phyloP scores from a whole-genome alignment of 2,888 invertebrate genomes.

The Heliothis peltigera region DNA sequence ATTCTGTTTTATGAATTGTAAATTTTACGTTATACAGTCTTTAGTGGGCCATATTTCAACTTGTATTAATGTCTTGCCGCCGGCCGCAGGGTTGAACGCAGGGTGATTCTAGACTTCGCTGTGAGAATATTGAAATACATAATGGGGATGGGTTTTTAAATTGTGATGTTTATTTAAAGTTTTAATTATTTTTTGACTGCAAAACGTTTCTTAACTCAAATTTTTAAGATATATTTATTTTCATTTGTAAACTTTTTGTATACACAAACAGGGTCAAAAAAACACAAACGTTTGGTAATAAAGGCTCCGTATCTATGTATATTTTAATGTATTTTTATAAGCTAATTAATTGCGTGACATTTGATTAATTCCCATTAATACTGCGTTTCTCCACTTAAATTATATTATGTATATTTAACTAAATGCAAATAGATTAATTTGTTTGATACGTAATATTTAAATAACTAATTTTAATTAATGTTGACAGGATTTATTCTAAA shows the following conservation, averaged over 20 bases:
- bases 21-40: constrained; percentile 88
- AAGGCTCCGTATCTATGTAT: neutral
- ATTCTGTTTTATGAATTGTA: constrained; percentile 89
- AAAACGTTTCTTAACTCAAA: too few species aligned
- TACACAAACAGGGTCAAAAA: neutral
- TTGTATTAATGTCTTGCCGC: constrained; percentile 81
- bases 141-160: constrained; percentile 3
- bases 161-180: neutral
- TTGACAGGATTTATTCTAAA: constrained; percentile 39
- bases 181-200: too few species aligned
- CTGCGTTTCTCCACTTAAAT: constrained; percentile 6
- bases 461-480: constrained; percentile 50
- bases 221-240: too few species aligned
- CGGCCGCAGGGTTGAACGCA: constrained; percentile 75
- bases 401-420: constrained; percentile 24
- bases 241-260: too few species aligned
- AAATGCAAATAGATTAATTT: constrained; percentile 44
- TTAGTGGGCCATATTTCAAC: constrained; percentile 87
- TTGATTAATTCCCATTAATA: neutral
- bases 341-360: neutral
- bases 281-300: neutral
- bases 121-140: constrained; percentile 37
- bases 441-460: constrained; percentile 30
- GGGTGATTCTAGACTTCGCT: constrained; percentile 49
- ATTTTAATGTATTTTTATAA: neutral